Percentiles rank a stretch among this genome's conserved stretches.
These are phyloP conservation scores for Branchinecta lynchi DNA, from an alignment of 1,140 invertebrate genomes.

Conservation along the genomic window DNA sequence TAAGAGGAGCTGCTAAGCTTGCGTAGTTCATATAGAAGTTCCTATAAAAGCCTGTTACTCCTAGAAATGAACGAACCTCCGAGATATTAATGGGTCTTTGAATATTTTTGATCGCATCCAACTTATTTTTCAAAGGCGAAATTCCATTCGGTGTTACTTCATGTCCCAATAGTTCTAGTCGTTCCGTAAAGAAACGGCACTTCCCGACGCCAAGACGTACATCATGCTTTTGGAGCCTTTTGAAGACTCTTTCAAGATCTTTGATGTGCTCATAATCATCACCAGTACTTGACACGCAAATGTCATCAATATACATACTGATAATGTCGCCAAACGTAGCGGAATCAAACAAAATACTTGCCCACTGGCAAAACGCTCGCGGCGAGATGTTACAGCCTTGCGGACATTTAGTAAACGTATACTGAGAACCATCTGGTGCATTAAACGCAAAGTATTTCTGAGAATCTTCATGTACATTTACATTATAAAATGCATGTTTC, in stretches of 20 bases:
- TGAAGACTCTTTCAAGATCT: not conserved
- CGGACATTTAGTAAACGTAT: not conserved
- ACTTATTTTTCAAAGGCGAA: no score
- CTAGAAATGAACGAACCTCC: no score
- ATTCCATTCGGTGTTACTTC: not conserved
- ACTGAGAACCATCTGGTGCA: not conserved
- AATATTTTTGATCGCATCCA: no score
- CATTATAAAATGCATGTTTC: constrained; percentile 6
- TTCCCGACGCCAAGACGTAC: not conserved
- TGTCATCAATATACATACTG: not conserved
- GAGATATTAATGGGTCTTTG: no score
- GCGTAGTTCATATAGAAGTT: no score
- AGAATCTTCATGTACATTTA: not conserved
- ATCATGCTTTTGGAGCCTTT: not conserved
- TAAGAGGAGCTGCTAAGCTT: no score
- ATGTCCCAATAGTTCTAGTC: constrained; percentile 1
- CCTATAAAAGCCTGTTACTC: no score
- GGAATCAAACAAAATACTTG: no score
- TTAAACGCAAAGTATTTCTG: constrained; percentile 10
- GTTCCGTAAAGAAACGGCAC: not conserved
- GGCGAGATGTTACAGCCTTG: not conserved
- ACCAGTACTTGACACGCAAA: not conserved
- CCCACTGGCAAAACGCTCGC: not conserved
- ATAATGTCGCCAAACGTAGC: no score
- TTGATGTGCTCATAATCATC: not conserved